phyloP scores from a whole-genome alignment of 2,113 vertebrate species.

The Vicugna pacos region DNA sequence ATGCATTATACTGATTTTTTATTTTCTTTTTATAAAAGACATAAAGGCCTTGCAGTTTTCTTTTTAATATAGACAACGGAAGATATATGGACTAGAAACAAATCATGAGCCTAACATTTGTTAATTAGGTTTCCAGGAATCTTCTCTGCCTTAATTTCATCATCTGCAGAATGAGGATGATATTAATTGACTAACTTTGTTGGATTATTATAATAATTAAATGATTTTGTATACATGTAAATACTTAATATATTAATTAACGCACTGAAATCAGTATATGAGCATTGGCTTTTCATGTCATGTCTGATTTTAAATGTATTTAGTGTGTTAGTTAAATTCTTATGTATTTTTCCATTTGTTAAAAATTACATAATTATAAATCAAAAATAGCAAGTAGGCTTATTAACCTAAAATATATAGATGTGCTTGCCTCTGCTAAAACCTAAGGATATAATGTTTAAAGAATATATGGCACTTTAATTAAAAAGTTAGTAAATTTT shows the following conservation, averaged over 20 bases:
- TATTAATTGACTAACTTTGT: not conserved
- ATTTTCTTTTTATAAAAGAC: not conserved
- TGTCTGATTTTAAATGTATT: not conserved
- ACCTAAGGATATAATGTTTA: not conserved
- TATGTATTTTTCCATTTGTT: not conserved
- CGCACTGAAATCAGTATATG: not conserved
- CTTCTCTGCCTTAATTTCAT: not conserved
- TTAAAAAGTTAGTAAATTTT: not conserved
- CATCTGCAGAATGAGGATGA: not conserved
- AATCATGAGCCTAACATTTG: not conserved
- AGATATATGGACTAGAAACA: not conserved
- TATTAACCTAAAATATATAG: not conserved
- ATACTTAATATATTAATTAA: not conserved
- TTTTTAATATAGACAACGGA: not conserved
- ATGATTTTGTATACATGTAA: not conserved
- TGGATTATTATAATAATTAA: not conserved
- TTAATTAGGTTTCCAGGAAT: not conserved
- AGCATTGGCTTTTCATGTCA: not conserved
- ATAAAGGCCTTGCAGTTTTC: not conserved
- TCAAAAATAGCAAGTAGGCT: not conserved
- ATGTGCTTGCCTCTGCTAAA: not conserved
- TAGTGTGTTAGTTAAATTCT: not conserved
- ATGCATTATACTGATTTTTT: not conserved
- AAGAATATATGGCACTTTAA: not conserved
- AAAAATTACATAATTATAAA: not conserved